Percentiles rank a stretch among this genome's conserved stretches.
Evolutionary conservation across 2,797 vertebrate species (phyloP).

Genomic region (Siniperca scherzeri): DNA sequence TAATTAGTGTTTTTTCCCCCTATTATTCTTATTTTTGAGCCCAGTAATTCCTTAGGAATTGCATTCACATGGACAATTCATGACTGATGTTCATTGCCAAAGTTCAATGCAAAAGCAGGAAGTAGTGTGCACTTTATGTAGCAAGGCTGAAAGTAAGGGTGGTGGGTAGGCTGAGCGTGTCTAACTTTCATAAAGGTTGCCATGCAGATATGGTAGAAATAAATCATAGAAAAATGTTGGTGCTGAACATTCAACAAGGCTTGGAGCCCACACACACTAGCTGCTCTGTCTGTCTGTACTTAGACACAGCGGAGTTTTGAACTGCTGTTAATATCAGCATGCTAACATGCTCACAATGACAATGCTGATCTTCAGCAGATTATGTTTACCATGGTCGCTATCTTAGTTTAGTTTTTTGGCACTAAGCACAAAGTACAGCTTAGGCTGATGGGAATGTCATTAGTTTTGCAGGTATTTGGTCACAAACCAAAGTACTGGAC

Average conservation of each 20-base stretch:
- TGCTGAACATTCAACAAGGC: not conserved
- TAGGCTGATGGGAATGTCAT: not conserved
- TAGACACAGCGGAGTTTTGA: not conserved
- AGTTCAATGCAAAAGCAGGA: not conserved
- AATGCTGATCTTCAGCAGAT: not conserved
- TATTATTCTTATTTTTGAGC: not conserved
- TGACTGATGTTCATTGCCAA: not conserved
- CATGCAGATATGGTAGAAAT: not conserved
- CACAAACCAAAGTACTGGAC: not conserved
- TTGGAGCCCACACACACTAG: not conserved
- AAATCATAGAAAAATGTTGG: not conserved
- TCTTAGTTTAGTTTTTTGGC: not conserved
- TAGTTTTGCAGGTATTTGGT: not conserved
- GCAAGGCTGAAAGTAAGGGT: not conserved
- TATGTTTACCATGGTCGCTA: not conserved
- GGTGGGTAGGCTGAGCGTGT: not conserved
- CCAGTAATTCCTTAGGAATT: not conserved
- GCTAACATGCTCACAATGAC: not conserved
- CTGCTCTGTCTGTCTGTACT: not conserved
- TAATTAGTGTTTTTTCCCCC: not conserved
- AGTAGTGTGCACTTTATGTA: not conserved
- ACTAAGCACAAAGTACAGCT: not conserved
- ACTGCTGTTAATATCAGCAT: not conserved
- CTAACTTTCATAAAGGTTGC: too few species aligned
- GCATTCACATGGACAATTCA: not conserved